phyloP scores from a whole-genome alignment of 92 coral and sea anemone species.

The Palythoa grandis region DNA sequence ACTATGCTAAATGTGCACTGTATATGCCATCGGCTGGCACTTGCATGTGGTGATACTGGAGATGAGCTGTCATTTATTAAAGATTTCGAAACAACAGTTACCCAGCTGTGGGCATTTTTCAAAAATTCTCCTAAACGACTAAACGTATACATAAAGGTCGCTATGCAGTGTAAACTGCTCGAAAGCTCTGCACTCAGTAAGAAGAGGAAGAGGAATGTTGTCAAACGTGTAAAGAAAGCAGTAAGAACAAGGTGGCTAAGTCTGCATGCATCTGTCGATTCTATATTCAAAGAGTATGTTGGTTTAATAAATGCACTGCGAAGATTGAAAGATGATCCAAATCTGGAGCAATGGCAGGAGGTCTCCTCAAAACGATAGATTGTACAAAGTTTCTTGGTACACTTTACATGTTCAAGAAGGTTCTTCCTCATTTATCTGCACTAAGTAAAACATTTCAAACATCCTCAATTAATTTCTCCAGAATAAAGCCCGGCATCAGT shows the following conservation, averaged over 20 bases:
- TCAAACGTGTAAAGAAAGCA: conserved; percentile 43
- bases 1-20: conserved; percentile 43
- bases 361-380: conserved; percentile 48
- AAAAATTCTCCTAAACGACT: conserved; percentile 38
- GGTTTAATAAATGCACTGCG: conserved; percentile 42
- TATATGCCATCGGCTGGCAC: conserved; percentile 44
- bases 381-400: conserved; percentile 42
- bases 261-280: conserved; percentile 54
- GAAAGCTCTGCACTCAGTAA: conserved; percentile 28
- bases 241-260: conserved; percentile 54
- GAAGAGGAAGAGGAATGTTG: conserved; percentile 41
- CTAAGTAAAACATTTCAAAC: conserved; percentile 47
- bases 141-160: conserved; percentile 40
- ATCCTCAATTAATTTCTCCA: conserved; percentile 44
- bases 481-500: conserved; percentile 41
- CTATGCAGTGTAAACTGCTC: conserved; percentile 11
- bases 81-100: conserved; percentile 41
- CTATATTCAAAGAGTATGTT: conserved; percentile 43
- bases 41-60: conserved; percentile 45
- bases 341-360: conserved; percentile 42
- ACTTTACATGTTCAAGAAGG: conserved; percentile 43
- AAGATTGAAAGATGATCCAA: conserved; percentile 42
- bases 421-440: conserved; percentile 51
- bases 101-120: conserved; percentile 39
- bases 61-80: conserved; percentile 43